Conservation (phyloP, 1,140 invertebrate species). For the Orchesella cincta region DNA sequence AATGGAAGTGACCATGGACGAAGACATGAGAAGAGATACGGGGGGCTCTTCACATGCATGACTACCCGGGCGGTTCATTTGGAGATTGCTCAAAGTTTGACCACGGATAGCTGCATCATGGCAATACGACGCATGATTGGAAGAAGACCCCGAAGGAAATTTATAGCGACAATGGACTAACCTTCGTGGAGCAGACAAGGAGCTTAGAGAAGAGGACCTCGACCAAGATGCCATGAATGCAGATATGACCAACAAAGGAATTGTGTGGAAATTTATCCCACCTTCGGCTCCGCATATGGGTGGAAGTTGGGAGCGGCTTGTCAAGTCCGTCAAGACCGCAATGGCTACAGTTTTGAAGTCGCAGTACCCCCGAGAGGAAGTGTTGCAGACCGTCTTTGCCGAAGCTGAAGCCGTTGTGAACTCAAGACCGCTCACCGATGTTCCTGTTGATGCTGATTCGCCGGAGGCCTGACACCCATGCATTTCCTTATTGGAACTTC, state of each 20-base stretch:
- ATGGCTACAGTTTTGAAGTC: not conserved
- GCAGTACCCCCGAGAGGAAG: not conserved
- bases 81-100: slow-evolving; percentile 48
- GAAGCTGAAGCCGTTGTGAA: not conserved
- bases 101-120: slow-evolving; percentile 51
- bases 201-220: not conserved
- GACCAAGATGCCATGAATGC: not conserved
- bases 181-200: slow-evolving; percentile 46
- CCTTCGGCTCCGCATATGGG: not conserved
- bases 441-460: not conserved
- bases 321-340: not conserved
- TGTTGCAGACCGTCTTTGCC: not conserved
- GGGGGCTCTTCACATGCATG: slow-evolving; percentile 42
- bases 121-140: slow-evolving; percentile 52
- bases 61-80: slow-evolving; percentile 43
- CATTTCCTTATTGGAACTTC: slow-evolving; percentile 11
- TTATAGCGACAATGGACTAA: slow-evolving; percentile 53
- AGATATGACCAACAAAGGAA: not conserved
- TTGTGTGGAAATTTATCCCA: not conserved
- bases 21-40: slow-evolving; percentile 34
- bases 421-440: not conserved
- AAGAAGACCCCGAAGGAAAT: slow-evolving; percentile 49
- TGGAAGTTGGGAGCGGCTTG: slow-evolving; percentile 1
- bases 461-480: not conserved
- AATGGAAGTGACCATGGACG: slow-evolving; percentile 42